Conservation (phyloP, 1,140 invertebrate species). For the Thaumetopoea pityocampa region DNA sequence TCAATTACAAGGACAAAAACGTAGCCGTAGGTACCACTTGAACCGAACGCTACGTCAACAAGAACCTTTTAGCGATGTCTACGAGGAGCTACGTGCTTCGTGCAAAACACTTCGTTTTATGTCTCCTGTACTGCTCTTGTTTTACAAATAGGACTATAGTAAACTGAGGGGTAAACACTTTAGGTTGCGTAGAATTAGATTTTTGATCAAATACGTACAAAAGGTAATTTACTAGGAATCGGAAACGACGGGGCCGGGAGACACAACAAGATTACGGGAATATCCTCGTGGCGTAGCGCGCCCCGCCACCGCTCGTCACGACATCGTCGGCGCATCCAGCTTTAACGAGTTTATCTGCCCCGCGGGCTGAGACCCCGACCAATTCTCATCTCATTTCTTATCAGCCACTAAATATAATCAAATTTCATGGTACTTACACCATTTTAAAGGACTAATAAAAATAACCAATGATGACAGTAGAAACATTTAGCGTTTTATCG, state of each 20-base stretch:
- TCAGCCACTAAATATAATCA: constrained; percentile 56
- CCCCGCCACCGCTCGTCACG: constrained; percentile 26
- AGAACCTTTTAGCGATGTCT: constrained; percentile 67
- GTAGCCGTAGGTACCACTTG: constrained; percentile 53
- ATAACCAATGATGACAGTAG: no score
- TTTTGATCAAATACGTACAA: constrained; percentile 55
- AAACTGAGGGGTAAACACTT: constrained; percentile 54
- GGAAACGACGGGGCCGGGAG: constrained; percentile 55
- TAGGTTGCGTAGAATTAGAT: constrained; percentile 56
- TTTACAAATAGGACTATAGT: constrained; percentile 33
- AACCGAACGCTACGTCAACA: constrained; percentile 72
- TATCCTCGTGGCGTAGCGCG: constrained; percentile 45
- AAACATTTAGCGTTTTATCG: no score
- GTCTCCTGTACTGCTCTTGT: constrained; percentile 37
- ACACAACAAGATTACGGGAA: constrained; percentile 67
- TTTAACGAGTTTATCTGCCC: constrained; percentile 74
- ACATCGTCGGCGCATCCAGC: constrained; percentile 48
- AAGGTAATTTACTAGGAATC: constrained; percentile 64
- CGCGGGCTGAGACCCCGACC: constrained; percentile 51
- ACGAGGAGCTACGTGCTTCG: constrained; percentile 44
- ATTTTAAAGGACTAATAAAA: neutral
- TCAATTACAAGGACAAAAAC: constrained; percentile 71
- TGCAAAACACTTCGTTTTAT: constrained; percentile 38
- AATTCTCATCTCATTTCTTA: constrained; percentile 50
- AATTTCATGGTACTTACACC: constrained; percentile 27